Evolutionary conservation across 1,140 invertebrate genomes (phyloP).

Genomic region (Drosophila ananassae): DNA sequence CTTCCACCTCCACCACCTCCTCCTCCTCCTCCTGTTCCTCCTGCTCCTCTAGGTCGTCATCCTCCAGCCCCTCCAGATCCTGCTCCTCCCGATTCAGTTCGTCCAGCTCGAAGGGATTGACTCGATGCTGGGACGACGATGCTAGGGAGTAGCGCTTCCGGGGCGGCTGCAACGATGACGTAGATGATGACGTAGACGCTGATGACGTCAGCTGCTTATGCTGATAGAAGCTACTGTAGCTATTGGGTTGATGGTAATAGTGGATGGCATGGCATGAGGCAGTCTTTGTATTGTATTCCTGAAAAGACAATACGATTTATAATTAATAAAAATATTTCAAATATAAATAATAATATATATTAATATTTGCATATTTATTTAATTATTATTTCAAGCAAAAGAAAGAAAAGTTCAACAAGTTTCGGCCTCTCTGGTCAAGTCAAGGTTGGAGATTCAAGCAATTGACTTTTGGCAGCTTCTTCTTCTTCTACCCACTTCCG

Average conservation of each 20-base stretch:
- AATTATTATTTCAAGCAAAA: too few relatives aligned
- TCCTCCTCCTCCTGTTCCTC: not conserved
- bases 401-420: conserved; percentile 31
- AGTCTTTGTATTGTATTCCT: conserved; percentile 84
- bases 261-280: conserved; percentile 83
- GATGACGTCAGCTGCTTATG: conserved; percentile 41
- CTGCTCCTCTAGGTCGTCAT: not conserved
- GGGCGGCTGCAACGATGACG: conserved; percentile 38
- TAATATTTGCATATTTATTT: too few relatives aligned
- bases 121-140: conserved; percentile 3
- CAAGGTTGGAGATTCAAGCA: conserved; percentile 37
- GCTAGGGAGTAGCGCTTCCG: not conserved
- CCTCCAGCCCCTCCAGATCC: not conserved
- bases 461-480: conserved; percentile 47
- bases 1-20: conserved; percentile 18
- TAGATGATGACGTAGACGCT: conserved; percentile 35
- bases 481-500: conserved; percentile 3
- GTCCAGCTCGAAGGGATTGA: conserved; percentile 36
- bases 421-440: conserved; percentile 27
- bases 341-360: too few relatives aligned
- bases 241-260: conserved; percentile 69
- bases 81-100: conserved; percentile 6
- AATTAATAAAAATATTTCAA: too few relatives aligned
- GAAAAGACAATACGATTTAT: not conserved
- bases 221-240: conserved; percentile 31